Evolutionary conservation across 2,113 vertebrate genomes (phyloP).

Genomic region (Anoura caudifer): DNA sequence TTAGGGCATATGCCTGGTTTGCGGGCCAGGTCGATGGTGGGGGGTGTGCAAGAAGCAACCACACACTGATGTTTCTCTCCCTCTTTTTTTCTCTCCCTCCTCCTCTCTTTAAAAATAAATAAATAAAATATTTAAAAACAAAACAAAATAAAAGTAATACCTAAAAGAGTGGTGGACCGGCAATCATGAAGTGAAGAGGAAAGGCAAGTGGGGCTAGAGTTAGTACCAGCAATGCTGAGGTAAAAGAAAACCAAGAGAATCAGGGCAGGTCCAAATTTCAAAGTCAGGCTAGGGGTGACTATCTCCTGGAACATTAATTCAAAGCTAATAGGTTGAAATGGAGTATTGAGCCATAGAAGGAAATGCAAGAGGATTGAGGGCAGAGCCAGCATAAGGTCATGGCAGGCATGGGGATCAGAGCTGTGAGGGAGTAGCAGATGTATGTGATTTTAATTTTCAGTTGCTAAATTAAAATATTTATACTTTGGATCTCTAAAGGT

Average conservation of each 20-base stretch:
- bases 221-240: neutral
- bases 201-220: neutral
- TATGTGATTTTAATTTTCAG: neutral
- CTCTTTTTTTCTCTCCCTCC: too few relatives aligned
- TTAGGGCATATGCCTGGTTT: too few relatives aligned
- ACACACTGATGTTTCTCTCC: too few relatives aligned
- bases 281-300: neutral
- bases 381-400: neutral
- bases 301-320: neutral
- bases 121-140: too few relatives aligned
- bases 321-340: neutral
- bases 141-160: neutral
- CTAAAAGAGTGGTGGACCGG: neutral
- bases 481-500: neutral
- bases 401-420: neutral
- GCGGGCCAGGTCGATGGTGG: too few relatives aligned
- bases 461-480: constrained; percentile 38
- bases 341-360: neutral
- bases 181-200: neutral
- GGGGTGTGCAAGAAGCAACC: too few relatives aligned
- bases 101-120: too few relatives aligned
- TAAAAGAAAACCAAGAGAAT: neutral
- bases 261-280: neutral
- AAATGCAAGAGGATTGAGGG: neutral
- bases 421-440: neutral